A percentile compares a stretch with the other conserved stretches of the same genome.
phyloP scores from a whole-genome alignment of 1,140 invertebrate species.

The Aphelenchoides fujianensis region DNA sequence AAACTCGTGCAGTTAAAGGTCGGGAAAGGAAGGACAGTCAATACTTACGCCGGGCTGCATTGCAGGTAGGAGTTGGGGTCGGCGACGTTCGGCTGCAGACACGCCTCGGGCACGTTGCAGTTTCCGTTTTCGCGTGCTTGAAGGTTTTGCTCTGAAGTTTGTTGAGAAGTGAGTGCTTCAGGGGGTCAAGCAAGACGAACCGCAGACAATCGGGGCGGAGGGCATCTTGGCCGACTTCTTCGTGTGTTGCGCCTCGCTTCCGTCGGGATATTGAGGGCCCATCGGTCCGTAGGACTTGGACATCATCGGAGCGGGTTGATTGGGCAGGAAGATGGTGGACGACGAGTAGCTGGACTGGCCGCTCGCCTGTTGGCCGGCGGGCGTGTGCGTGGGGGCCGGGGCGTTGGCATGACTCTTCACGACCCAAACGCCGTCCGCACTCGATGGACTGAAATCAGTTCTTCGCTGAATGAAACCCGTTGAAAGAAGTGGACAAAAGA shows the following conservation, averaged over 20 bases:
- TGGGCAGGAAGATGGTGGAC: conserved; percentile 28
- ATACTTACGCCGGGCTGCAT: conserved; percentile 42
- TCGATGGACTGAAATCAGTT: conserved; percentile 39
- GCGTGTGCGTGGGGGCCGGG: too few relatives aligned
- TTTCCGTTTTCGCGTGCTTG: conserved; percentile 45
- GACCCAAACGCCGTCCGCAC: conserved; percentile 59
- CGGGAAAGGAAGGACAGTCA: background rate
- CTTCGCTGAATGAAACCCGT: too few relatives aligned
- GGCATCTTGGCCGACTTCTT: conserved; percentile 43
- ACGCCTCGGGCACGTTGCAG: conserved; percentile 52
- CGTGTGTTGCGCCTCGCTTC: conserved; percentile 34
- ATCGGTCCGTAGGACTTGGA: background rate
- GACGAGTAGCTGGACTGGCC: conserved; percentile 15
- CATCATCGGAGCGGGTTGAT: conserved; percentile 5
- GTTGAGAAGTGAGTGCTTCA: conserved; percentile 17
- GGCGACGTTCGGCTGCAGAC: conserved; percentile 54
- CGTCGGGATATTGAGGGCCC: conserved; percentile 9
- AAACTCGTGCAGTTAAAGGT: background rate
- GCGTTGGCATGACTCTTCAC: conserved; percentile 50
- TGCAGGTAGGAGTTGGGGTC: conserved; percentile 48
- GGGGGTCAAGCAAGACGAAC: conserved; percentile 26
- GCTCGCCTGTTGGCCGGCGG: conserved; percentile 7
- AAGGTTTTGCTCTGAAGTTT: conserved; percentile 26
- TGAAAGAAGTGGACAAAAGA: too few relatives aligned
- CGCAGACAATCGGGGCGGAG: conserved; percentile 40